Percentiles rank a stretch among this genome's conserved stretches.
Evolutionary conservation across 2,113 vertebrate species (phyloP).

Genomic region (Pavo muticus): DNA sequence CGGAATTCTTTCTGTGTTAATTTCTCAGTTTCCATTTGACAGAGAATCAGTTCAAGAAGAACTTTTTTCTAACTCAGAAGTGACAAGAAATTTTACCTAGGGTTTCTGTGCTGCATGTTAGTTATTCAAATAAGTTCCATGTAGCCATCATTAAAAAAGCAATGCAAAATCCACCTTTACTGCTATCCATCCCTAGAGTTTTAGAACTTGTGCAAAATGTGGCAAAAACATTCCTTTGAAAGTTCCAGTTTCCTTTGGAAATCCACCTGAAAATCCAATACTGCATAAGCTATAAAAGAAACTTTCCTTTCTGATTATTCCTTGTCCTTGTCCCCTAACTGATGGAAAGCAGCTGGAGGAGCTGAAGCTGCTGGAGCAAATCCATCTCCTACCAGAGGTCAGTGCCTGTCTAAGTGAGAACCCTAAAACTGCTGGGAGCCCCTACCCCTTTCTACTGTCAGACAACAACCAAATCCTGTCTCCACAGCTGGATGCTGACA

Average conservation of each 20-base stretch:
- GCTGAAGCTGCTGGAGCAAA: background rate
- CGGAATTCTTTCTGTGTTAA: background rate
- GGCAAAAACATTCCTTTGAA: background rate
- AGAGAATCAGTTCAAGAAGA: background rate
- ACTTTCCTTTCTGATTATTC: background rate
- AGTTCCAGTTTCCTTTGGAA: background rate
- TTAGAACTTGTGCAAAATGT: background rate
- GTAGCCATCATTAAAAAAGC: background rate
- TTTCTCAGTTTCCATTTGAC: background rate
- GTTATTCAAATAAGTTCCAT: background rate
- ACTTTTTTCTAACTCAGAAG: background rate
- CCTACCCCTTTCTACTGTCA: background rate
- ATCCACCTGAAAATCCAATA: background rate
- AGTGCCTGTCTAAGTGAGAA: background rate
- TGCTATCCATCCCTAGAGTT: background rate
- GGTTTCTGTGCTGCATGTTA: background rate
- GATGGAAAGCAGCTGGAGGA: background rate
- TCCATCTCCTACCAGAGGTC: background rate
- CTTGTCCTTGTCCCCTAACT: background rate
- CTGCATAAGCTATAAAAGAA: background rate
- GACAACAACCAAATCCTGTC: background rate
- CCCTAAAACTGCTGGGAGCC: background rate
- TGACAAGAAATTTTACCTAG: background rate
- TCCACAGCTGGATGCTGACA: conserved; percentile 50
- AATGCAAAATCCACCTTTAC: background rate